Evolutionary conservation across 92 coral and sea anemone species (phyloP), one percentile per base, ranked within the genome.

Genomic region (Parazoanthus darwini): DNA sequence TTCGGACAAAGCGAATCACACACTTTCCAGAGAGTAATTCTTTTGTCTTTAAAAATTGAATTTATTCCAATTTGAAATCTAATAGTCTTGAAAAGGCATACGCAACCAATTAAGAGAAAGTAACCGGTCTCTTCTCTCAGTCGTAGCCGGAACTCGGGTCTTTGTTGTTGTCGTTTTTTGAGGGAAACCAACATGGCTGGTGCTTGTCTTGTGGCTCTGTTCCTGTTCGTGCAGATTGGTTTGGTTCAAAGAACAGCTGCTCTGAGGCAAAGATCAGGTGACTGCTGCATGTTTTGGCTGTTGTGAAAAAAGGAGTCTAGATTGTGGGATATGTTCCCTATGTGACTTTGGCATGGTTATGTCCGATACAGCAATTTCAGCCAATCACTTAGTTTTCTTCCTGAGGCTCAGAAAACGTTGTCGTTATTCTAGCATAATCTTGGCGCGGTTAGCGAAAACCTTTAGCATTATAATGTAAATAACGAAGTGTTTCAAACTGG

Each of bases 51-150:
- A n/a, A 33, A 9, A 46, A 11, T 79, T 79, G 82, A 79, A 50
- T 65, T 11, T 48, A 50, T 79, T 79, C 82, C 82, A 79, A 51
- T 25, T 46, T 79, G 82, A 79, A 79, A 79, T 50, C 23, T 35
- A 79, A 79, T 79, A 79, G 82, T 79, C 82, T 18, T 48, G 82
- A 50, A 79, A 79, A 43, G 11, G 43, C 50, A 79, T 35, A 46
- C n/a, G 26, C 36, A 59, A 74, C 22, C 22, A 78, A 46, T 15
- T 42, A n/a, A 39, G 14, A 48, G 8, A 48, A 6, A 48, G 9
- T 48, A 10, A 8, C 51, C 8, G 51, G 81, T 36, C 63, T 51
- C 8, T 51, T 13, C 58, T n/a, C 59, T 79, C 67, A 79, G 66
- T 79, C 82, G 82, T 26, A 67, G 8, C 67, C 38, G 58, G 42